Conservation (phyloP, 2,113 vertebrate genomes). For the Scolopax mira region DNA sequence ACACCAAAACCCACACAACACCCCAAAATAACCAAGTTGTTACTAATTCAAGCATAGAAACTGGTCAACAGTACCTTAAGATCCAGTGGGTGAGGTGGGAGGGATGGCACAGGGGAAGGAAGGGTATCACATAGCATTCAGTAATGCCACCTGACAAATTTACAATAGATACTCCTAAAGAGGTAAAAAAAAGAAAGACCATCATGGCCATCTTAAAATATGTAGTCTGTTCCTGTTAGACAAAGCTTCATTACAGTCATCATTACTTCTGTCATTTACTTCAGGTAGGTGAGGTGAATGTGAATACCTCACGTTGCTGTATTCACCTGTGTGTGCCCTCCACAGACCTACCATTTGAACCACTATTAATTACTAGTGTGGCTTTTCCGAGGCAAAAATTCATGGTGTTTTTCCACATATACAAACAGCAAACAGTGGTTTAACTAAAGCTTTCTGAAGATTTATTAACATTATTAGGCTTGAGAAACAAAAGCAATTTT, state of each 20-base stretch:
- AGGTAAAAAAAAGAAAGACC: neutral
- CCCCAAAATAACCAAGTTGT: neutral
- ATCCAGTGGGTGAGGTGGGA: neutral
- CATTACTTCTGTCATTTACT: neutral
- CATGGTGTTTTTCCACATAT: neutral
- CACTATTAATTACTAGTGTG: neutral
- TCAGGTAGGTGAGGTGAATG: neutral
- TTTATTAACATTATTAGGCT: constrained; percentile 3
- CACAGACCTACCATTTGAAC: neutral
- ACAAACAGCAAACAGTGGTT: neutral
- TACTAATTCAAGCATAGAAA: neutral
- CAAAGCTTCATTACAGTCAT: neutral
- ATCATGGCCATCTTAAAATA: neutral
- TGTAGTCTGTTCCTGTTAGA: neutral
- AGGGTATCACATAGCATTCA: neutral
- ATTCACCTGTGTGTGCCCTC: neutral
- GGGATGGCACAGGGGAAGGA: neutral
- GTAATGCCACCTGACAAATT: neutral
- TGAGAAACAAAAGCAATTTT: constrained; percentile 18
- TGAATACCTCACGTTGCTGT: neutral
- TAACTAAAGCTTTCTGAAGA: neutral
- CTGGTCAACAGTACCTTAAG: neutral
- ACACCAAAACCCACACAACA: neutral
- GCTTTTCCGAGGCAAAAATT: neutral
- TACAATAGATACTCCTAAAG: neutral